Evolutionary conservation across 2,113 vertebrate genomes (phyloP).

Genomic region (Pelecanoides urinatrix): DNA sequence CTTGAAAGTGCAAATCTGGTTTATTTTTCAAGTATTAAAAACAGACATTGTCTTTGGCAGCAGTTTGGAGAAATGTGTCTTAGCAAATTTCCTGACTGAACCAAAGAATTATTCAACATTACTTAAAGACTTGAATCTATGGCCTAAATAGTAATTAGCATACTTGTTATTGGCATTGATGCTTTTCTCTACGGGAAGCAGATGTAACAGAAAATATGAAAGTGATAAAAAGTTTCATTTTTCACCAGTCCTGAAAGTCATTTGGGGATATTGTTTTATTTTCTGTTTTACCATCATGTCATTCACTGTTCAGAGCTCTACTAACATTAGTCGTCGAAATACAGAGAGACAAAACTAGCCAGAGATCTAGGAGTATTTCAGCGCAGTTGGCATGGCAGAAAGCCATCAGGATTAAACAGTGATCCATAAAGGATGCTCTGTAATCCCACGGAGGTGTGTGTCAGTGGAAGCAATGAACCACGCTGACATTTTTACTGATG

Average conservation of each 20-base stretch:
- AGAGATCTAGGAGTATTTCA: background rate
- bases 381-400: background rate
- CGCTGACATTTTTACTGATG: background rate
- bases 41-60: conserved; percentile 78
- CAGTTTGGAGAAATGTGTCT: conserved; percentile 73
- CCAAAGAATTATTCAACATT: conserved; percentile 69
- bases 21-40: conserved; percentile 80
- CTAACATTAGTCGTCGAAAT: background rate
- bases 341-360: background rate
- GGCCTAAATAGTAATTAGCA: conserved; percentile 73
- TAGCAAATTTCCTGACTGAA: conserved; percentile 76
- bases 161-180: conserved; percentile 69
- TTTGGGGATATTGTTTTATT: background rate
- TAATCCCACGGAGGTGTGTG: background rate
- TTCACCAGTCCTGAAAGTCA: conserved; percentile 33
- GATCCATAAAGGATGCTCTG: conserved; percentile 4
- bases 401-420: background rate
- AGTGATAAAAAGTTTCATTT: conserved; percentile 61
- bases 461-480: background rate
- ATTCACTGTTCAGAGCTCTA: conserved; percentile 3
- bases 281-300: background rate
- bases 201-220: conserved; percentile 56
- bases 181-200: conserved; percentile 60
- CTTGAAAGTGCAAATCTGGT: conserved; percentile 77
- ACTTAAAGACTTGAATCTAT: conserved; percentile 74